Percentiles rank a stretch among this genome's conserved stretches.
Conservation (phyloP, 2,113 vertebrate species). For the Halcyon malimbica region DNA sequence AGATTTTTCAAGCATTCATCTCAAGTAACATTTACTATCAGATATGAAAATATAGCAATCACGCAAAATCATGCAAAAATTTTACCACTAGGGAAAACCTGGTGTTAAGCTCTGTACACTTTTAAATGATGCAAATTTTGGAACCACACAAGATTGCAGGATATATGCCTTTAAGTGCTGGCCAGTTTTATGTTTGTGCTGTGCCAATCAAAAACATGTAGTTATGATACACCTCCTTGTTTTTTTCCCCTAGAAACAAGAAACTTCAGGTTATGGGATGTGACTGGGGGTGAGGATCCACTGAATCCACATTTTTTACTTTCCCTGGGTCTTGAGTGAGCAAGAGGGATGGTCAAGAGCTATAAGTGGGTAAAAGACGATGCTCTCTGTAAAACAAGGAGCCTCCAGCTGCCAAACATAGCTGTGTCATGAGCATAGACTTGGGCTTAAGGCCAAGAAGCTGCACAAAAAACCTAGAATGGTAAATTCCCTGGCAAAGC, state of each 20-base stretch:
- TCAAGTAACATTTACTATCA: neutral
- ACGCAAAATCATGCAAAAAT: neutral
- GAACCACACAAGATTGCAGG: rapidly evolving
- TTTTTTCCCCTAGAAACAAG: neutral
- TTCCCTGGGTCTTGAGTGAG: neutral
- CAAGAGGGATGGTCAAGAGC: neutral
- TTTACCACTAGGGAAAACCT: neutral
- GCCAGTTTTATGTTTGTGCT: neutral
- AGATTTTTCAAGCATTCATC: neutral
- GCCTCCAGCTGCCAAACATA: neutral
- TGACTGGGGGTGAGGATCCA: neutral
- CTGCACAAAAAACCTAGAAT: neutral
- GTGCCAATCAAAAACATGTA: neutral
- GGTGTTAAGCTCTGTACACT: neutral
- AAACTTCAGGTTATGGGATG: neutral
- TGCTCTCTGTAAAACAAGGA: neutral
- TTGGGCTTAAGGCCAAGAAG: neutral
- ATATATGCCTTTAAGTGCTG: neutral
- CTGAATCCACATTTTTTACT: neutral
- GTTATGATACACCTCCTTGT: neutral
- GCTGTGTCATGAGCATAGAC: neutral
- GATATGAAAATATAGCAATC: neutral
- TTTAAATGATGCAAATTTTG: neutral
- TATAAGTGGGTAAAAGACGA: neutral
- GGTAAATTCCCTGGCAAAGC: neutral